Conservation (phyloP, 2,113 vertebrate genomes). For the Myanophis thanlyinensis region DNA sequence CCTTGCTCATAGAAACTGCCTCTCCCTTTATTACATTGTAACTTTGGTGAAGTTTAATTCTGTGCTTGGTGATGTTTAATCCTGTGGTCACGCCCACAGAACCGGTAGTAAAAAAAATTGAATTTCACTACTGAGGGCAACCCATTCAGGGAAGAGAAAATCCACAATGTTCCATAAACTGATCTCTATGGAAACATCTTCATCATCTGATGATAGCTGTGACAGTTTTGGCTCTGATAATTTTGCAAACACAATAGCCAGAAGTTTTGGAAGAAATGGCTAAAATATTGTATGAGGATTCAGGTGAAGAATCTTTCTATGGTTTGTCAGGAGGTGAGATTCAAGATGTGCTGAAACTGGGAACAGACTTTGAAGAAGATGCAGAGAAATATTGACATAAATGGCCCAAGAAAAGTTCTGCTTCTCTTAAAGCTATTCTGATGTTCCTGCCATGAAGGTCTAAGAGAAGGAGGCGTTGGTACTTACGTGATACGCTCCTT, state of each 20-base stretch:
- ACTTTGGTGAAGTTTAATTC: no score
- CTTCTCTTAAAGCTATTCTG: constrained; percentile 83
- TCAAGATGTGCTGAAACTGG: constrained; percentile 75
- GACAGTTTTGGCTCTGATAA: constrained; percentile 98
- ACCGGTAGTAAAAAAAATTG: no score
- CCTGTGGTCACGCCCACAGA: no score
- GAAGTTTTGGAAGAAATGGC: constrained; percentile 69
- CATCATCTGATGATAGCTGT: constrained; percentile 93
- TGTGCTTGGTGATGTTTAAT: no score
- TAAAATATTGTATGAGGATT: constrained; percentile 76
- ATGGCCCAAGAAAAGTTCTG: constrained; percentile 43
- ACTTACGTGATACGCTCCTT: no score
- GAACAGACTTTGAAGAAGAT: constrained; percentile 40
- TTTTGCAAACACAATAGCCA: constrained; percentile 88
- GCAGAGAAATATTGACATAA: constrained; percentile 54
- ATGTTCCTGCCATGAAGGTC: constrained; percentile 79
- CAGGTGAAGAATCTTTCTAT: constrained; percentile 81
- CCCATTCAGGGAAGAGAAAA: constrained; percentile 58
- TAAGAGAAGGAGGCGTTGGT: no score
- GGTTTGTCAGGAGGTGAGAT: constrained; percentile 82
- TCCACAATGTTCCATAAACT: constrained; percentile 78
- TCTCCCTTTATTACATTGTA: no score
- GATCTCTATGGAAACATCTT: constrained; percentile 90
- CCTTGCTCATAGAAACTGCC: no score
- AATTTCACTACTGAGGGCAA: no score